Conservation (phyloP, 1,140 invertebrate species). For the Eriocheir sinensis region DNA sequence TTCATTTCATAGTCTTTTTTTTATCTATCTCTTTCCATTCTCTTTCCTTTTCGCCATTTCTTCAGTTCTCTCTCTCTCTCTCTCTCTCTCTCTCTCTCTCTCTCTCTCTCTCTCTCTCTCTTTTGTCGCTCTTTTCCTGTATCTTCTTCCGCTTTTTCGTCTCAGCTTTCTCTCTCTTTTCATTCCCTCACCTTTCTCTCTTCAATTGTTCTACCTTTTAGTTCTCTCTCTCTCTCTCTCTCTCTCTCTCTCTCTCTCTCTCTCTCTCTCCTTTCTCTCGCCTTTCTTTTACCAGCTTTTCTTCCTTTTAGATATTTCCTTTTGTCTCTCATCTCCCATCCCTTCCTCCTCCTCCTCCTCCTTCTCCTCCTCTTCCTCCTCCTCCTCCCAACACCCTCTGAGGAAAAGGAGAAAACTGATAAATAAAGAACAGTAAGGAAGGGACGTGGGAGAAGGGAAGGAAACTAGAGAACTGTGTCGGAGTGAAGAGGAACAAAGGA, state of each 20-base stretch:
- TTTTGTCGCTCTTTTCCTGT: too few relatives aligned
- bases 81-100: constrained; percentile 24
- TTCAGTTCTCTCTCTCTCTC: not conserved
- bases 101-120: not conserved
- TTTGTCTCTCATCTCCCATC: too few relatives aligned
- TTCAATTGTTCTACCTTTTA: not conserved
- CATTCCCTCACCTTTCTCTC: not conserved
- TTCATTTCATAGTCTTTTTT: not conserved
- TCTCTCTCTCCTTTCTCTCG: too few relatives aligned
- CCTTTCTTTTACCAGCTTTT: too few relatives aligned
- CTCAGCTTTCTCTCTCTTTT: not conserved
- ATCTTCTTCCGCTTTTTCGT: not conserved
- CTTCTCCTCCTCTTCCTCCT: too few relatives aligned
- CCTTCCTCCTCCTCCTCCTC: too few relatives aligned
- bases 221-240: not conserved
- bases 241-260: too few relatives aligned
- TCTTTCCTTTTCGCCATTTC: not conserved
- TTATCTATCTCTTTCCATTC: not conserved
- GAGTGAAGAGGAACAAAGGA: not conserved
- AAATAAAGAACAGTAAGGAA: not conserved
- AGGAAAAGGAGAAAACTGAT: not conserved
- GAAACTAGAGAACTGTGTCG: not conserved
- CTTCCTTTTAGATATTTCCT: too few relatives aligned
- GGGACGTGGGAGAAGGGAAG: not conserved
- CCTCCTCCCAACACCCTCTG: too few relatives aligned